phyloP scores from a whole-genome alignment of 2,113 vertebrate genomes.

The Rhagologus leucostigma region DNA sequence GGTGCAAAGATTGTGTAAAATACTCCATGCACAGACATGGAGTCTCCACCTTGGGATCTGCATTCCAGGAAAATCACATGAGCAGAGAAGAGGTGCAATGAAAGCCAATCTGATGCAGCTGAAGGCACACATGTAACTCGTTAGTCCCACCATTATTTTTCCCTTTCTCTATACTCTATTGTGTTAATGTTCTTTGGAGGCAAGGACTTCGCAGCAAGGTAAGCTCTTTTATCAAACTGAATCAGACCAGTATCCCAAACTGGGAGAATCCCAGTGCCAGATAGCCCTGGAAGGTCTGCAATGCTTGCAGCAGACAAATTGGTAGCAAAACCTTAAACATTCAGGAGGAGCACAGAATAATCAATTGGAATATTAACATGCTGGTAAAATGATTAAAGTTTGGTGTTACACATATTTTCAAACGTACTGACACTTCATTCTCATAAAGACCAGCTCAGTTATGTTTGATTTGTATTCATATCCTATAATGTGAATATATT shows the following conservation, averaged over 20 bases:
- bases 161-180: not conserved
- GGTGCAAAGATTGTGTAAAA: not conserved
- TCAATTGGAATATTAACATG: conserved; percentile 55
- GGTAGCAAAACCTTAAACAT: conserved; percentile 24
- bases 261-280: not conserved
- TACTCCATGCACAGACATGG: not conserved
- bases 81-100: not conserved
- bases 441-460: conserved; percentile 70
- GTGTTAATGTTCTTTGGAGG: not conserved
- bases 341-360: conserved; percentile 25
- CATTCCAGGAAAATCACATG: conserved; percentile 6
- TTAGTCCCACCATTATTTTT: not conserved
- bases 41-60: not conserved
- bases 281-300: not conserved
- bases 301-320: not conserved
- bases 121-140: not conserved
- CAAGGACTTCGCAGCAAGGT: not conserved
- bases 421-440: conserved; percentile 74
- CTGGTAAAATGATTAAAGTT: conserved; percentile 70
- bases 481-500: conserved; percentile 75
- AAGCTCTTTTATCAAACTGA: not conserved
- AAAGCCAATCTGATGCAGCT: not conserved
- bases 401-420: conserved; percentile 68
- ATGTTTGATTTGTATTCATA: conserved; percentile 75
- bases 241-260: not conserved